These are phyloP conservation scores for Diadegma fenestrale DNA, from an alignment of 2,888 invertebrate genomes.

Conservation along the genomic window DNA sequence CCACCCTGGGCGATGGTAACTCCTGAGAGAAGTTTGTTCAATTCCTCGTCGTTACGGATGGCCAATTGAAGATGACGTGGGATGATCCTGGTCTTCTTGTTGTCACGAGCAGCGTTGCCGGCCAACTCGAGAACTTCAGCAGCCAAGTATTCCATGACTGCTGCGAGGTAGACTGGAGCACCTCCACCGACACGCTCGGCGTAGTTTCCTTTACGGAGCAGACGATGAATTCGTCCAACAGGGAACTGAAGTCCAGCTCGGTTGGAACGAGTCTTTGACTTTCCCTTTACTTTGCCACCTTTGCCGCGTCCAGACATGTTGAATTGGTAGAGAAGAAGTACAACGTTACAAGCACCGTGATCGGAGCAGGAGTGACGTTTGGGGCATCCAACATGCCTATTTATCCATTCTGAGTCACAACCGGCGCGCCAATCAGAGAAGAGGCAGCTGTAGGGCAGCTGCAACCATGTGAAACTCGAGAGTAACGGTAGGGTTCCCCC, in stretches of 20 bases:
- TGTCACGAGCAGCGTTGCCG: slow-evolving; percentile 89
- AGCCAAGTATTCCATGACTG: slow-evolving; percentile 89
- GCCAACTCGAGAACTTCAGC: slow-evolving; percentile 90
- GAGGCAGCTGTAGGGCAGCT: no score
- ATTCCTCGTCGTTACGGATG: slow-evolving; percentile 93
- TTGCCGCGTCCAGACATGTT: slow-evolving; percentile 8
- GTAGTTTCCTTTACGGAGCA: slow-evolving; percentile 88
- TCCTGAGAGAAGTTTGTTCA: slow-evolving; percentile 90
- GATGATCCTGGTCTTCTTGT: slow-evolving; percentile 87
- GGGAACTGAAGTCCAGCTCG: slow-evolving; percentile 88
- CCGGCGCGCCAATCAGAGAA: not conserved
- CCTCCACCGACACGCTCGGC: slow-evolving; percentile 87
- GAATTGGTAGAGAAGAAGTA: slow-evolving; percentile 64
- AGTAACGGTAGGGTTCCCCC: not conserved
- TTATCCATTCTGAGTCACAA: not conserved
- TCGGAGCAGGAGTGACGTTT: not conserved
- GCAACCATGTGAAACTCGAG: no score
- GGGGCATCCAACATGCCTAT: not conserved
- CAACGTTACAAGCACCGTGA: not conserved
- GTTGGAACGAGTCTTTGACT: slow-evolving; percentile 86
- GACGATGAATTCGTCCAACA: slow-evolving; percentile 87
- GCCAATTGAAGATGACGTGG: slow-evolving; percentile 87
- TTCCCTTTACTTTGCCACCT: slow-evolving; percentile 79
- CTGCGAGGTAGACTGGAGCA: slow-evolving; percentile 86
- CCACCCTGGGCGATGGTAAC: slow-evolving; percentile 94